Evolutionary conservation across 2,888 invertebrate genomes (phyloP), one percentile per base, ranked within the genome.

Genomic region (Lumbricus terrestris): DNA sequence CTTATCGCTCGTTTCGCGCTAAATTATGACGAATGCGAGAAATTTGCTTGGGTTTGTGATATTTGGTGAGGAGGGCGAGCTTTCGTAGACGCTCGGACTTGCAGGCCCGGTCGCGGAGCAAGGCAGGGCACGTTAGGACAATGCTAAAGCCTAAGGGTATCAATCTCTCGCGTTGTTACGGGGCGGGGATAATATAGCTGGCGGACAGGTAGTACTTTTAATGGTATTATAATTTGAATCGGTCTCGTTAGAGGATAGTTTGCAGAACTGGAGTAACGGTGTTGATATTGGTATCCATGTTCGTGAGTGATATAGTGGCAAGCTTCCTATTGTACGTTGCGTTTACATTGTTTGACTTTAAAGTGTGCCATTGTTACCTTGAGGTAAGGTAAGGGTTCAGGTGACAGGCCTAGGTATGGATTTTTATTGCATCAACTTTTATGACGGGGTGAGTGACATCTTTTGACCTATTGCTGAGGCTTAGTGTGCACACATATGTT

Each of bases 41-140:
- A 85, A 85, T 85, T 85, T 85, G 85, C 18, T 85, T 85, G 85
- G 85, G 85, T 18, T 18, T 85, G 20, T 34, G 85, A 85, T 85
- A 35, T 20, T 34, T 20, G 35, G 85, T 33, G 85, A 20, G 85
- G 20, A 85, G 85, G 85, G 37, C 3, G 85, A 37, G 23, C 35
- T 37, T 23, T 20, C 23, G 34, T 37, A 35, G 85, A 37, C 85
- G 37, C 85, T 20, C 35, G 35, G 34, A 85, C 85, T 33, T 37
- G 85, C 33, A 37, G 6, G 34, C 16, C 6, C 34, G 37, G 18
- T 16, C 20, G 16, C 85, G 35, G 85, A n/a, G 69, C 69, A 69
- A n/a, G 69, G 69, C 69, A 69, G n/a, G 69, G n/a, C 69, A 69
- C 69, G 69, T 69, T 69, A 29, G 69, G 69, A 69, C 69, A n/a